phyloP scores from a whole-genome alignment of 2,797 vertebrate genomes.

The Pangasius mekongensis region DNA sequence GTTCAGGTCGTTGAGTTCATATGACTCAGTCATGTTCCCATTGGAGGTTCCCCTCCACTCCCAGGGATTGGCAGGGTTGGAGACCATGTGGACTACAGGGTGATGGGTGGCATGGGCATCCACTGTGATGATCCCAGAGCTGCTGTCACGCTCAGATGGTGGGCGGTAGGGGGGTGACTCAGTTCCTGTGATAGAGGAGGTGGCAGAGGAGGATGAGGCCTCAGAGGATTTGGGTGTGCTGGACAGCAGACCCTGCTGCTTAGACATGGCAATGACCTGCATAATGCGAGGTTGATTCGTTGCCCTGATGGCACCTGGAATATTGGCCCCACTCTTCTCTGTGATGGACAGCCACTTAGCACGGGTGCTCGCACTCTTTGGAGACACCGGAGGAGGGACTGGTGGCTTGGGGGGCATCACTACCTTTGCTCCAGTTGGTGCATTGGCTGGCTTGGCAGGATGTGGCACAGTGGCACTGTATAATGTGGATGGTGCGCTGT shows the following conservation, averaged over 20 bases:
- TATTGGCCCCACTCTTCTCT: slow-evolving; percentile 78
- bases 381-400: slow-evolving; percentile 73
- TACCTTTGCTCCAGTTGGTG: slow-evolving; percentile 74
- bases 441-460: slow-evolving; percentile 66
- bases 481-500: slow-evolving; percentile 70
- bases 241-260: slow-evolving; percentile 81
- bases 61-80: slow-evolving; percentile 68
- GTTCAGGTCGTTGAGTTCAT: slow-evolving; percentile 80
- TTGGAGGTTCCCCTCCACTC: slow-evolving; percentile 80
- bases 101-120: slow-evolving; percentile 88
- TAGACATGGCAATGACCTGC: slow-evolving; percentile 94
- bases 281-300: slow-evolving; percentile 87
- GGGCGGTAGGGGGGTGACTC: slow-evolving; percentile 85
- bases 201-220: slow-evolving; percentile 80
- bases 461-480: slow-evolving; percentile 78
- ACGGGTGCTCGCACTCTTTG: slow-evolving; percentile 81
- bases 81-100: slow-evolving; percentile 81
- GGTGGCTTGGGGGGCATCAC: slow-evolving; percentile 85
- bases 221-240: slow-evolving; percentile 81
- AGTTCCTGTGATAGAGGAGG: slow-evolving; percentile 81
- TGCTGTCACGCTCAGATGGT: slow-evolving; percentile 79
- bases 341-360: slow-evolving; percentile 93
- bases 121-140: slow-evolving; percentile 84
- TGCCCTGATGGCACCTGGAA: slow-evolving; percentile 59
- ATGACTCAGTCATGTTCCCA: slow-evolving; percentile 63